Evolutionary conservation across 1,140 invertebrate species (phyloP), one percentile per base, ranked within the genome.

Genomic region (Archivesica marissinica): DNA sequence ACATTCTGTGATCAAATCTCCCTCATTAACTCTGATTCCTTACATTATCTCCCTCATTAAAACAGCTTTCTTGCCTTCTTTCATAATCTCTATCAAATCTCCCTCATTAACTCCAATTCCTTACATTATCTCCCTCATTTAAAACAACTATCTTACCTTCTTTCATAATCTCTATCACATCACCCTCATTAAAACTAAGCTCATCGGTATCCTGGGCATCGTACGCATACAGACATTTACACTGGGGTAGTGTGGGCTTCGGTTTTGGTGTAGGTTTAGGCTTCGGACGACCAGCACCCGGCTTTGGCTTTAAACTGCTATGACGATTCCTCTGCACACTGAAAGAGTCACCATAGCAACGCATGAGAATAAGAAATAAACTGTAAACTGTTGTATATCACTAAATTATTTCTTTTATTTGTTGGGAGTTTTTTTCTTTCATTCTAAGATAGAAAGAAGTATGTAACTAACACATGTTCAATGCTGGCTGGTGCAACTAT

Each of bases 181-280:
- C 96, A 20, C 95, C 95, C 87, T 96, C 95, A 68, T 95, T 94
- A 41, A 97, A 95, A 44, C 93, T 94, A 0, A 97, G 92, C 92
- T 97, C 96, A 91, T 96, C 96, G 0, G 95, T 94, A 92, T 96
- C 96, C 89, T 95, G 95, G 4, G 96, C 96, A 87, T 95, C 95
- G 87, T 97, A 97, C 41, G 95, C 94, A 91, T 96, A 97, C 20
- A 97, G 89, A 47, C 96, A 95, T 83, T 94, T 94, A 64, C 95
- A 95, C 88, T 95, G 94, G 20, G 96, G 96, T 30, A 95, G 78
- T 17, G 86, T 84, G n/a, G 92, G 89, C 61, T 92, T 92, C n/a
- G 95, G 94, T 83, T 94, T 93, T 35, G 93, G 90, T 68, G 90
- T 90, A 38, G 93, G 90, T 30, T 83, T 86, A 7, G 94, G 94